Conservation (phyloP, 2,797 vertebrate genomes). For the Sebastes hubbsi region DNA sequence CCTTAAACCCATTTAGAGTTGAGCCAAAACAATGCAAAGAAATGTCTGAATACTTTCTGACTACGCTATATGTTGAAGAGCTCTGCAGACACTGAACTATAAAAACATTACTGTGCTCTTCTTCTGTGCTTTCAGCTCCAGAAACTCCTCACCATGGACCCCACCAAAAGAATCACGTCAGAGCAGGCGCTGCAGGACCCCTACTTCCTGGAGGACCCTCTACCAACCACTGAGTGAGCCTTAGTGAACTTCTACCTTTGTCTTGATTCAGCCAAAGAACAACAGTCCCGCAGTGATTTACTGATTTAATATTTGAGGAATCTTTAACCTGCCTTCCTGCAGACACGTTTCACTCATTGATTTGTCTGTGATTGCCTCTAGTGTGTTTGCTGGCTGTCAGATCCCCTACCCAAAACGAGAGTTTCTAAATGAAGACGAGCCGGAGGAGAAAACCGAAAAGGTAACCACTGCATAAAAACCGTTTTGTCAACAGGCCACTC, state of each 20-base stretch:
- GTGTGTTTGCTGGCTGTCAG: conserved; percentile 98
- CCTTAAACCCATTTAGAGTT: neutral
- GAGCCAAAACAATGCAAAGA: neutral
- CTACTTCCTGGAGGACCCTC: conserved; percentile 95
- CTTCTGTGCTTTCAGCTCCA: conserved; percentile 86
- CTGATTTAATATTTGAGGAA: neutral
- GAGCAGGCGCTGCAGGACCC: conserved; percentile 96
- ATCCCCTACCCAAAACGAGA: conserved; percentile 98
- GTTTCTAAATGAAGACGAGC: conserved; percentile 97
- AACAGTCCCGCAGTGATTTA: neutral
- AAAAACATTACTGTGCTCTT: neutral
- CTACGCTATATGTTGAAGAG: too few species aligned
- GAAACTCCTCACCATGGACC: conserved; percentile 98
- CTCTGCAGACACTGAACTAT: neutral
- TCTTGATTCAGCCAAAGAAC: neutral
- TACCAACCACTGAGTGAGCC: conserved; percentile 95
- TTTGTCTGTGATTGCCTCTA: conserved; percentile 64
- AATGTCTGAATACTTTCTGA: neutral
- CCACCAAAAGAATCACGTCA: conserved; percentile 97
- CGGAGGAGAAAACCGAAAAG: conserved; percentile 98
- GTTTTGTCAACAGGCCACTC: neutral
- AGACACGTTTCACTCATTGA: neutral
- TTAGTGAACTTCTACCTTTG: neutral
- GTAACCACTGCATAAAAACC: conserved; percentile 69
- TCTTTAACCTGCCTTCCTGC: neutral